Evolutionary conservation across 1,140 invertebrate genomes (phyloP).

Genomic region (Aphidius ervi): DNA sequence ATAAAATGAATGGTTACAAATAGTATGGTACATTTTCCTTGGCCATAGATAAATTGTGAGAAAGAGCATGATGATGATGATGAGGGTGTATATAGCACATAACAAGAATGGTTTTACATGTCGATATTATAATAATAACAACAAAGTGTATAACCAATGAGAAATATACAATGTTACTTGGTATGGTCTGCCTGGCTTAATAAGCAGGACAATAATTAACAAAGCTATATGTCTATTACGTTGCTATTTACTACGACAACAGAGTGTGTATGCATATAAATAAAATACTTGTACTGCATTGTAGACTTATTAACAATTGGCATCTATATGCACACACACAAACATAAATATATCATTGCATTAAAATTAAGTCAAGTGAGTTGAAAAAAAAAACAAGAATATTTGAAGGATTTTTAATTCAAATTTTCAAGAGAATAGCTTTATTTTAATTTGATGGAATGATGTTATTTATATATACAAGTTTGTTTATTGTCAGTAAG

Average conservation of each 20-base stretch:
- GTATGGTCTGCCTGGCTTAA: slow-evolving; percentile 28
- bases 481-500: too few relatives aligned
- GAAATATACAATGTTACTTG: background rate
- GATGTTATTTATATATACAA: too few relatives aligned
- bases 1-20: background rate
- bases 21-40: slow-evolving; percentile 14
- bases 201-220: slow-evolving; percentile 42
- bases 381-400: too few relatives aligned
- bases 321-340: too few relatives aligned
- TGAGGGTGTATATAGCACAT: background rate
- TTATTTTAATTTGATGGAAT: too few relatives aligned
- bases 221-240: slow-evolving; percentile 35
- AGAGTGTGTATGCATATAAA: slow-evolving; percentile 28
- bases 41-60: slow-evolving; percentile 6
- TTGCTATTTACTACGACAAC: slow-evolving; percentile 21
- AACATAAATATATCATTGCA: too few relatives aligned
- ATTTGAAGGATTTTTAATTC: too few relatives aligned
- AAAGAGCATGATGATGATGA: too few relatives aligned
- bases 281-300: slow-evolving; percentile 15
- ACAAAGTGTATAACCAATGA: background rate
- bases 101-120: background rate
- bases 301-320: background rate
- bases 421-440: too few relatives aligned
- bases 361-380: too few relatives aligned
- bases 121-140: slow-evolving; percentile 8